These are phyloP conservation scores for Aphaenogaster rudis DNA, from an alignment of 1,140 invertebrate genomes.

Conservation along the genomic window DNA sequence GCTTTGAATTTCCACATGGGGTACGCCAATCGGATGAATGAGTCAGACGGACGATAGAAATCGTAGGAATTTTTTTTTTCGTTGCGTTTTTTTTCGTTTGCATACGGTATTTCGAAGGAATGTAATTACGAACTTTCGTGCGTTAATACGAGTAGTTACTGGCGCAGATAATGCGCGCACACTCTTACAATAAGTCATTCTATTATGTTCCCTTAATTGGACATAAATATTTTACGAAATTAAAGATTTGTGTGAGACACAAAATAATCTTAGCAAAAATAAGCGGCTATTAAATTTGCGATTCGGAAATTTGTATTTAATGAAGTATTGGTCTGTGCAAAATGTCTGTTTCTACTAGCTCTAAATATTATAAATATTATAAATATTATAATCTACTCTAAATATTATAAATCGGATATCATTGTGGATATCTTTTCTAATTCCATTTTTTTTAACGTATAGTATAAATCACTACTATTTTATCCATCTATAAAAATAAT, in stretches of 20 bases:
- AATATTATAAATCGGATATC: background rate
- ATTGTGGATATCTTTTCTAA: background rate
- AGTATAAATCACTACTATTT: background rate
- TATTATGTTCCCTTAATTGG: slow-evolving; percentile 8
- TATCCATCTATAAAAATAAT: background rate
- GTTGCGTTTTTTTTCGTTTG: background rate
- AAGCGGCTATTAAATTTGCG: background rate
- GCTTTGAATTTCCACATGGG: slow-evolving; percentile 33
- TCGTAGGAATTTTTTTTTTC: slow-evolving; percentile 41
- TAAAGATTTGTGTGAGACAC: background rate
- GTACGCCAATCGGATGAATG: background rate
- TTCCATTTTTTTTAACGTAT: background rate
- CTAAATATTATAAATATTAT: background rate
- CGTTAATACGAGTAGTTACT: background rate
- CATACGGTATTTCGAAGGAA: background rate
- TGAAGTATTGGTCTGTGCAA: background rate
- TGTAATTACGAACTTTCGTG: slow-evolving; percentile 54
- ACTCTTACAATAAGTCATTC: background rate
- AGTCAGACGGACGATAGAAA: slow-evolving; percentile 19
- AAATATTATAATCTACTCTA: no score
- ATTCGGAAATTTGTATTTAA: background rate
- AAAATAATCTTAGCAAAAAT: background rate
- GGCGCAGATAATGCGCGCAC: background rate
- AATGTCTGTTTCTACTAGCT: background rate
- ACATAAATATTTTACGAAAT: slow-evolving; percentile 26